Evolutionary conservation across 2,113 vertebrate species (phyloP).

Genomic region (Actenoides hombroni): DNA sequence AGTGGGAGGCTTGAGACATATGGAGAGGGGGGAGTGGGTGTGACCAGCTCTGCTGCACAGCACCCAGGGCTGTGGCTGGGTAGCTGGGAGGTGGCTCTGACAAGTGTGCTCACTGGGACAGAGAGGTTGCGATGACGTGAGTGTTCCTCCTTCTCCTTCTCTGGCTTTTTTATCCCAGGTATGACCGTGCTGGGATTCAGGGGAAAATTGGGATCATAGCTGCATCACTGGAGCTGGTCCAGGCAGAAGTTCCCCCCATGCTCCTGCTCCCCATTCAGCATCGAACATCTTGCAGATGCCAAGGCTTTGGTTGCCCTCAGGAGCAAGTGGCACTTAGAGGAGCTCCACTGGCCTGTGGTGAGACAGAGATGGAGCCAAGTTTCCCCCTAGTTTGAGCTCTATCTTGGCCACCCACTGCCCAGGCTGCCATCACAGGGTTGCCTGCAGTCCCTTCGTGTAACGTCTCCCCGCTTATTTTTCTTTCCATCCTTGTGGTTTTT

Average conservation of each 20-base stretch:
- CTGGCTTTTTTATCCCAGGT: neutral
- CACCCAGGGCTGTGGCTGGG: neutral
- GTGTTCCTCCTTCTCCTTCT: neutral
- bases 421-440: neutral
- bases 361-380: neutral
- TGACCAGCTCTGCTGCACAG: rapidly evolving
- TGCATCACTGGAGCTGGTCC: neutral
- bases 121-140: neutral
- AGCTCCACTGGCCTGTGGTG: neutral
- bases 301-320: neutral
- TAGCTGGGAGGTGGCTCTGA: neutral
- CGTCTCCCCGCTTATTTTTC: neutral
- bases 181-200: neutral
- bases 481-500: neutral
- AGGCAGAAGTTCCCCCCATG: neutral
- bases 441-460: neutral
- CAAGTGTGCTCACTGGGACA: neutral
- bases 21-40: rapidly evolving
- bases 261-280: rapidly evolving
- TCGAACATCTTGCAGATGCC: neutral
- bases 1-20: too few species aligned
- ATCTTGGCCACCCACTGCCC: neutral
- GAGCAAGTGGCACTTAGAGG: neutral
- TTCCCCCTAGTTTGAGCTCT: neutral
- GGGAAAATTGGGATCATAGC: neutral